A percentile compares a stretch with the other conserved stretches of the same genome.
These are phyloP conservation scores for Eleutherodactylus coqui DNA, from an alignment of 2,797 vertebrate genomes.

Conservation along the genomic window DNA sequence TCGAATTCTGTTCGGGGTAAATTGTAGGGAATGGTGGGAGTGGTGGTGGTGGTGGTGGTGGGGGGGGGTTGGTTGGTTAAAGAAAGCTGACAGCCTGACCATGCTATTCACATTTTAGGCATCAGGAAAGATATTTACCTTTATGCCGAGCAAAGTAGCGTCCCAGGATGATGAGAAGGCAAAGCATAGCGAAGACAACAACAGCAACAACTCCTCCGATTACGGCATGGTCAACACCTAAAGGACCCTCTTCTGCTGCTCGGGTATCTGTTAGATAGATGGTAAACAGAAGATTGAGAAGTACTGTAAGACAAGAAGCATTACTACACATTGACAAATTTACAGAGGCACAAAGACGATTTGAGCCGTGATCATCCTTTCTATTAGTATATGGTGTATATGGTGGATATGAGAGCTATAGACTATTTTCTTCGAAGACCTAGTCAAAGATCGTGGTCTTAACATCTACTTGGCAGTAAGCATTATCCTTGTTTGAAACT, in stretches of 20 bases:
- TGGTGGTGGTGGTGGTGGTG: no score
- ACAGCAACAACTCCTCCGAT: slow-evolving; percentile 97
- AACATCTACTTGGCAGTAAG: background rate
- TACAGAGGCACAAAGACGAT: slow-evolving; percentile 9
- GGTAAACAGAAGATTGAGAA: slow-evolving; percentile 68
- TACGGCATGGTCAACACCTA: slow-evolving; percentile 95
- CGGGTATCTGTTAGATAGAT: slow-evolving; percentile 90
- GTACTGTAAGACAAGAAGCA: slow-evolving; percentile 41
- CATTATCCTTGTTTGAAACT: background rate
- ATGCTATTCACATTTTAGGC: no score
- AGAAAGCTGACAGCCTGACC: background rate
- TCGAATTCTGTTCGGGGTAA: no score
- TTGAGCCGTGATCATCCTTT: background rate
- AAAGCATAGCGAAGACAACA: slow-evolving; percentile 98
- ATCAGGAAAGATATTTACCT: slow-evolving; percentile 84
- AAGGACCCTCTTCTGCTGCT: slow-evolving; percentile 87
- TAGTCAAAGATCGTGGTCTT: background rate
- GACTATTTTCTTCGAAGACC: background rate
- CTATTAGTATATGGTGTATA: background rate
- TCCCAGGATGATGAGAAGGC: slow-evolving; percentile 95
- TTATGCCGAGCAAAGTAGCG: slow-evolving; percentile 99
- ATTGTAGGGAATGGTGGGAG: no score
- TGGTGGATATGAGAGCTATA: background rate
- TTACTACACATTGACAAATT: background rate
- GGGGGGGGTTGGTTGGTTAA: background rate